phyloP scores from a whole-genome alignment of 2,113 vertebrate genomes.

The Sebastes schlegelii region DNA sequence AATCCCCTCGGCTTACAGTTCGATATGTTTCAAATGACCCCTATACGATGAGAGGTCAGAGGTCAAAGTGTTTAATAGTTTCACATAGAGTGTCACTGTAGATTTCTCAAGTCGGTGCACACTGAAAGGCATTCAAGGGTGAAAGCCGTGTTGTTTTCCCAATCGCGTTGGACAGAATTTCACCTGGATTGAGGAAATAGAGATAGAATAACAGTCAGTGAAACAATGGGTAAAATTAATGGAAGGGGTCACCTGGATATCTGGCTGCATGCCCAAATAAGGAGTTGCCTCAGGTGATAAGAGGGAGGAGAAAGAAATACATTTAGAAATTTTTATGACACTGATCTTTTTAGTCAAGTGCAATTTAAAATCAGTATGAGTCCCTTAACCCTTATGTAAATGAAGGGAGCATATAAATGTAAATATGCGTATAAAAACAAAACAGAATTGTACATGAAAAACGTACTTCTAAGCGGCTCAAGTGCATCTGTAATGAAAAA shows the following conservation, averaged over 20 bases:
- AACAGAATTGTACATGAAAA: not conserved
- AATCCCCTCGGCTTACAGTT: constrained; percentile 35
- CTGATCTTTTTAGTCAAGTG: constrained; percentile 25
- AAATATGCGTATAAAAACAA: not conserved
- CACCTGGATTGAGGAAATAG: constrained; percentile 47
- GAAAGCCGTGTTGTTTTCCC: constrained; percentile 28
- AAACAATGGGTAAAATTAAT: constrained; percentile 47
- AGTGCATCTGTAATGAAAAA: not conserved
- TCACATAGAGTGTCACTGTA: constrained; percentile 44
- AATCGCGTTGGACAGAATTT: constrained; percentile 36
- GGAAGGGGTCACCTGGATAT: constrained; percentile 29
- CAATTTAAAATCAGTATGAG: not conserved
- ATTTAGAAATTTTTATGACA: constrained; percentile 10
- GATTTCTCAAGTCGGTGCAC: constrained; percentile 10
- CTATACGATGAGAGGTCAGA: constrained; percentile 40
- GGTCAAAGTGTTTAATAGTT: constrained; percentile 56
- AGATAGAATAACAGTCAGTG: constrained; percentile 49
- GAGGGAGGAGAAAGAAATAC: constrained; percentile 6
- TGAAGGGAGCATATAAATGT: not conserved
- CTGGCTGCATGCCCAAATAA: constrained; percentile 32
- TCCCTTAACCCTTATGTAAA: not conserved
- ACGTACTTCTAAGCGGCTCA: not conserved
- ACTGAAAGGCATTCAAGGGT: constrained; percentile 37
- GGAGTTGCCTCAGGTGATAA: constrained; percentile 35
- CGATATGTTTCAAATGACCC: constrained; percentile 35